Base-by-base conservation (phyloP, 1,140 invertebrate species). In the Aradophagus sp. region DNA sequence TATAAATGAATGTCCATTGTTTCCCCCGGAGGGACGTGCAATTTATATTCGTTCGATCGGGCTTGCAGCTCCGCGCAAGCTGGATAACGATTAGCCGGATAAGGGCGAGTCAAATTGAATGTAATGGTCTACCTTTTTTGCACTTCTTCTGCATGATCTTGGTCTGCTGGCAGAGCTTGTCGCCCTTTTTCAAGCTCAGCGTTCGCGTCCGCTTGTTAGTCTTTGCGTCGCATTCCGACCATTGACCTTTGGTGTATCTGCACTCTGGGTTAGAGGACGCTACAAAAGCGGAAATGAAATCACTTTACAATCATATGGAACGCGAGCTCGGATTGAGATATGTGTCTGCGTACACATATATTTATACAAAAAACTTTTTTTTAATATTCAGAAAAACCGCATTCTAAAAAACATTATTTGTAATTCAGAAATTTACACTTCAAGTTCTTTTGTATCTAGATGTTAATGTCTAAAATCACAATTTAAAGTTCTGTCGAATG, bases 111-210 rank as follows among this genome's bases (percentile, higher is more conserved):
- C n/a, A n/a, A n/a, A n/a, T n/a, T n/a, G n/a, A n/a, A n/a, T n/a
- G n/a, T n/a, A n/a, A n/a, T n/a, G n/a, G n/a, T 71, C 52, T 88
- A 94, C 93, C 92, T 90, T 94, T 94, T 86, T 95, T 95, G 88
- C 94, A 96, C 76, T 95, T 95, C 86, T 95, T 95, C 80, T 93
- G 90, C 68, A 95, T 93, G n/a, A 89, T 93, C 85, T 94, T 95
- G 19, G 90, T 92, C 55, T 88, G 88, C 77, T 95, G 92, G 82
- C 94, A 96, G 38, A 87, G 88, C 31, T 88, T 88, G 78, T 94
- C 92, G 16, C 93, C 93, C 79, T 93, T 94, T 84, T 95, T 95
- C 69, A 96, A 86, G 26, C 90, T 95, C 61, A 95, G 86, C 17
- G 91, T 93, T 65, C 94, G 88, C 11, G 91, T 91, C 69, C 93